phyloP scores from a whole-genome alignment of 2,113 vertebrate genomes.

The Proteles cristata region DNA sequence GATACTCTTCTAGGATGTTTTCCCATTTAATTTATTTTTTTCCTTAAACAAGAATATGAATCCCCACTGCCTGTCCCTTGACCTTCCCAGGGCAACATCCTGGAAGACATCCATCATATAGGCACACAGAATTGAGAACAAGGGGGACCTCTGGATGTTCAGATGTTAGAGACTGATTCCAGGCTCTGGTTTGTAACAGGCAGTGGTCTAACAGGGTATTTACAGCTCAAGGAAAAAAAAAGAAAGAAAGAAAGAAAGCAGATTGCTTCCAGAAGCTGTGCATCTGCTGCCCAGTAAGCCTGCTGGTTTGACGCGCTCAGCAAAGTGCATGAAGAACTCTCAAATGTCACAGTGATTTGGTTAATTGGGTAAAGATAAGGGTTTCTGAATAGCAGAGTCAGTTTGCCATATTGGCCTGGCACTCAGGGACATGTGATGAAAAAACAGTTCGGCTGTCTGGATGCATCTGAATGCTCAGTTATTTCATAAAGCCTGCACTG shows the following conservation, averaged over 20 bases:
- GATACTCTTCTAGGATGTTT: background rate
- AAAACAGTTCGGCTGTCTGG: slow-evolving; percentile 85
- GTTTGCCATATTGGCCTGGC: slow-evolving; percentile 80
- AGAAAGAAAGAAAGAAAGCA: slow-evolving; percentile 27
- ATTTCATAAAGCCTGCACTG: slow-evolving; percentile 90
- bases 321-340: slow-evolving; percentile 74
- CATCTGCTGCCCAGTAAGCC: slow-evolving; percentile 73
- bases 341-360: slow-evolving; percentile 75
- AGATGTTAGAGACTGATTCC: slow-evolving; percentile 27
- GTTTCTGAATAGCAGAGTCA: slow-evolving; percentile 79
- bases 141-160: background rate
- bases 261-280: slow-evolving; percentile 79
- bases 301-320: slow-evolving; percentile 73
- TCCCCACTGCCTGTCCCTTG: background rate
- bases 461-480: slow-evolving; percentile 86
- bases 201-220: slow-evolving; percentile 66
- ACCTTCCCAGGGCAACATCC: background rate
- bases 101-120: background rate
- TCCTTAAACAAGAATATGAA: background rate
- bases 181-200: background rate
- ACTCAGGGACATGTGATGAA: slow-evolving; percentile 84
- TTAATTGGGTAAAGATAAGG: slow-evolving; percentile 83
- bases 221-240: slow-evolving; percentile 8
- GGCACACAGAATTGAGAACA: background rate
- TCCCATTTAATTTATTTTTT: background rate